Percentiles rank a stretch among this genome's conserved stretches.
Conservation (phyloP, 2,797 vertebrate genomes). For the Ptychadena robeensis region DNA sequence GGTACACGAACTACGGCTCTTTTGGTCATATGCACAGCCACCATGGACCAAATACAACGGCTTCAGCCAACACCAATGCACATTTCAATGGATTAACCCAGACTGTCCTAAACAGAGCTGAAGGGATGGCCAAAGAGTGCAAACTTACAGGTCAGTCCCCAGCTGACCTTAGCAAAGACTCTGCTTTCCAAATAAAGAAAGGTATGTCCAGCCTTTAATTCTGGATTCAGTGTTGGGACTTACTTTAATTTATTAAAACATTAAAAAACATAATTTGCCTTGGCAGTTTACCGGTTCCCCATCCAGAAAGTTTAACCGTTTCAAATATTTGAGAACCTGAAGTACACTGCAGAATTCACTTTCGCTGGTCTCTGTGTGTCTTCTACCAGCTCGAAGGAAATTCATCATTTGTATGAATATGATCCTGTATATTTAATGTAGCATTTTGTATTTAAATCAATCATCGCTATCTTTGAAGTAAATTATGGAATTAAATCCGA, state of each 20-base stretch:
- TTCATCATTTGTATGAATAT: slow-evolving; percentile 93
- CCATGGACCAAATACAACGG: slow-evolving; percentile 79
- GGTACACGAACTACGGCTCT: slow-evolving; percentile 97
- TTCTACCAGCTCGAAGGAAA: slow-evolving; percentile 84
- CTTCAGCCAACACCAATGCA: slow-evolving; percentile 73
- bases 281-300: slow-evolving; percentile 81
- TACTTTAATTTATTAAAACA: slow-evolving; percentile 81
- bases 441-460: slow-evolving; percentile 99
- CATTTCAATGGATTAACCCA: slow-evolving; percentile 99
- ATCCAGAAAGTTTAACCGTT: slow-evolving; percentile 65
- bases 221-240: slow-evolving; percentile 82
- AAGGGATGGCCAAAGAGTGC: slow-evolving; percentile 92
- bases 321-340: slow-evolving; percentile 72
- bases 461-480: slow-evolving; percentile 99
- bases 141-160: slow-evolving; percentile 91
- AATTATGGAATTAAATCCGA: slow-evolving; percentile 93
- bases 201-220: slow-evolving; percentile 99
- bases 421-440: slow-evolving; percentile 99
- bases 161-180: slow-evolving; percentile 97
- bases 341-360: slow-evolving; percentile 75
- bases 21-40: slow-evolving; percentile 94
- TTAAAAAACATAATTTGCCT: slow-evolving; percentile 71
- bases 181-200: slow-evolving; percentile 98
- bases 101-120: slow-evolving; percentile 95
- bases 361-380: slow-evolving; percentile 82